A percentile compares a stretch with the other conserved stretches of the same genome.
These are phyloP conservation scores for Rissa tridactyla DNA, from an alignment of 2,113 vertebrate species.

Conservation along the genomic window DNA sequence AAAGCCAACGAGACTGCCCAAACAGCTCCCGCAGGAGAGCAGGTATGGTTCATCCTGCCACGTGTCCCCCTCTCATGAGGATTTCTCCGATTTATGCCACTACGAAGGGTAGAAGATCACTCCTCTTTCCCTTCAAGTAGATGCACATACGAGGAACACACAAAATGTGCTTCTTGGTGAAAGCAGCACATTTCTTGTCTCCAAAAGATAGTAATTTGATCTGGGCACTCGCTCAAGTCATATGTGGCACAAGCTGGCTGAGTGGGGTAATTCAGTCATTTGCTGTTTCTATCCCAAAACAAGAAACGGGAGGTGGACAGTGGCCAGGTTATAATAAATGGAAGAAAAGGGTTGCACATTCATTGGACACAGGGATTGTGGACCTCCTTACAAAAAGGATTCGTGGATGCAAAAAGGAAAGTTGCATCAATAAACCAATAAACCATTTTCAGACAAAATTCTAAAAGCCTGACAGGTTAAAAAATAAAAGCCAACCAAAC, in stretches of 20 bases:
- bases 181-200: not conserved
- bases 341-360: not conserved
- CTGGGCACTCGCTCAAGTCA: not conserved
- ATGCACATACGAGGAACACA: not conserved
- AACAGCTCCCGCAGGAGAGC: not conserved
- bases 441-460: not conserved
- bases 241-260: not conserved
- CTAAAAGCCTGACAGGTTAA: not conserved
- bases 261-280: not conserved
- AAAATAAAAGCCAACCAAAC: not conserved
- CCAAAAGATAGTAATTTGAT: not conserved
- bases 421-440: not conserved
- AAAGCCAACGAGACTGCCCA: not conserved
- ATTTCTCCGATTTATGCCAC: not conserved
- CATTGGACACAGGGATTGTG: not conserved
- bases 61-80: accelerated
- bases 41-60: not conserved
- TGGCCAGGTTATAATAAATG: not conserved
- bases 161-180: not conserved
- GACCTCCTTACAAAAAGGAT: not conserved
- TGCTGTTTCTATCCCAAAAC: not conserved
- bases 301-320: not conserved
- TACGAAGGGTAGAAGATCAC: not conserved
- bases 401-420: not conserved
- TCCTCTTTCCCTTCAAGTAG: not conserved